phyloP scores from a whole-genome alignment of 1,140 invertebrate genomes.

The Anoplophora glabripennis region DNA sequence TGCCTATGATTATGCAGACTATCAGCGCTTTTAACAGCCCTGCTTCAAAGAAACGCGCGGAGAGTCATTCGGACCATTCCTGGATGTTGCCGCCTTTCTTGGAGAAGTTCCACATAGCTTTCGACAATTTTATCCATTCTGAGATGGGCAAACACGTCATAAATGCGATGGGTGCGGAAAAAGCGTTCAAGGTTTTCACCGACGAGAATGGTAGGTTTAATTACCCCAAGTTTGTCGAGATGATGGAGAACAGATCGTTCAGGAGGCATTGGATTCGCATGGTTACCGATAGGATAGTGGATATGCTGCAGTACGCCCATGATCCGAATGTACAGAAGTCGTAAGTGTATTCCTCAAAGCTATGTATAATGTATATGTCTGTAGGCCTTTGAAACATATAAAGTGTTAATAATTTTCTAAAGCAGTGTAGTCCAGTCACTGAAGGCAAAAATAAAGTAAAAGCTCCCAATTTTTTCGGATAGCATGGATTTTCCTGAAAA shows the following conservation, averaged over 20 bases:
- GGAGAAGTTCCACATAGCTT: slow-evolving; percentile 69
- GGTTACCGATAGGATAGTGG: slow-evolving; percentile 65
- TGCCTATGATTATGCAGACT: slow-evolving; percentile 26
- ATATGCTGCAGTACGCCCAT: slow-evolving; percentile 68
- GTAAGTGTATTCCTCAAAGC: slow-evolving; percentile 49
- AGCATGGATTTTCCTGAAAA: too few species aligned
- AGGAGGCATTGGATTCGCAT: slow-evolving; percentile 74
- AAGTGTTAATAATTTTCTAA: too few species aligned
- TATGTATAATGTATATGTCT: neutral
- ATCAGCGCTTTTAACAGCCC: slow-evolving; percentile 42
- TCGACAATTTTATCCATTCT: slow-evolving; percentile 76
- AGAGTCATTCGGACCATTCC: slow-evolving; percentile 68
- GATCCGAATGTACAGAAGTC: slow-evolving; percentile 72
- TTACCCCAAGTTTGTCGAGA: slow-evolving; percentile 68
- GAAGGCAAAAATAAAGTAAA: too few species aligned
- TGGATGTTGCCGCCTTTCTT: slow-evolving; percentile 71
- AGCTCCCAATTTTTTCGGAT: too few species aligned
- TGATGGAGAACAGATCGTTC: slow-evolving; percentile 73
- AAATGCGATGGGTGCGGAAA: slow-evolving; percentile 67
- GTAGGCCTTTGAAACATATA: too few species aligned
- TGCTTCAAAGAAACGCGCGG: slow-evolving; percentile 54
- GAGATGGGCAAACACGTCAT: slow-evolving; percentile 70
- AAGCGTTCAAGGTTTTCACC: slow-evolving; percentile 59
- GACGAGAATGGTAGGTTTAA: slow-evolving; percentile 66
- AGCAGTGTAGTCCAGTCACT: too few species aligned